Percentiles rank a stretch among this genome's conserved stretches.
Evolutionary conservation across 64 coral and sea anemone species (phyloP).

Genomic region (Pachyseris speciosa): DNA sequence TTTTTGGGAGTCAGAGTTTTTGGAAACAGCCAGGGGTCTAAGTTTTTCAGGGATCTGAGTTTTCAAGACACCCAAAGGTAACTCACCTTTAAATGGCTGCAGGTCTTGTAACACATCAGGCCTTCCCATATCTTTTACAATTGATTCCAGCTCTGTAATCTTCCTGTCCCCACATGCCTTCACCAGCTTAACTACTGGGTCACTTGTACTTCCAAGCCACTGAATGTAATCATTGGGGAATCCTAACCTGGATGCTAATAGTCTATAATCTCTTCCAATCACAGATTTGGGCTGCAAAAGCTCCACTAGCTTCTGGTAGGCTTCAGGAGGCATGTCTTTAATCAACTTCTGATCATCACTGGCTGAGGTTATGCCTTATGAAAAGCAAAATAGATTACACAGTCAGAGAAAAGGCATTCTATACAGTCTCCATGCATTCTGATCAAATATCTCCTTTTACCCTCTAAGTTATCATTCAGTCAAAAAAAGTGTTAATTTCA

Average conservation of each 20-base stretch:
- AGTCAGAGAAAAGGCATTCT: too few species aligned
- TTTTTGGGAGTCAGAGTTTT: too few species aligned
- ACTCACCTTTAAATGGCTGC: constrained; percentile 65
- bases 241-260: constrained; percentile 53
- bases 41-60: too few species aligned
- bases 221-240: constrained; percentile 52
- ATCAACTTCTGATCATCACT: constrained; percentile 54
- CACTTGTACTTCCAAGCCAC: constrained; percentile 1
- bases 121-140: constrained; percentile 52
- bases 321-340: constrained; percentile 57
- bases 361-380: too few species aligned
- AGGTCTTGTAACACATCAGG: constrained; percentile 65
- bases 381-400: too few species aligned
- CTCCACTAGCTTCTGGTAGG: constrained; percentile 7
- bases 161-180: background rate
- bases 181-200: constrained; percentile 61
- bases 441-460: too few species aligned
- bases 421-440: too few species aligned
- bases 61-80: too few species aligned
- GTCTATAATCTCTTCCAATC: constrained; percentile 54
- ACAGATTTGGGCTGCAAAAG: constrained; percentile 17
- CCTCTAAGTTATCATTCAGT: too few species aligned
- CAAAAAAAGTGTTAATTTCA: too few species aligned
- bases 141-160: constrained; percentile 33
- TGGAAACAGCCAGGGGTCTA: too few species aligned